Evolutionary conservation across 2,113 vertebrate genomes (phyloP).

Genomic region (Butastur rufipennis): DNA sequence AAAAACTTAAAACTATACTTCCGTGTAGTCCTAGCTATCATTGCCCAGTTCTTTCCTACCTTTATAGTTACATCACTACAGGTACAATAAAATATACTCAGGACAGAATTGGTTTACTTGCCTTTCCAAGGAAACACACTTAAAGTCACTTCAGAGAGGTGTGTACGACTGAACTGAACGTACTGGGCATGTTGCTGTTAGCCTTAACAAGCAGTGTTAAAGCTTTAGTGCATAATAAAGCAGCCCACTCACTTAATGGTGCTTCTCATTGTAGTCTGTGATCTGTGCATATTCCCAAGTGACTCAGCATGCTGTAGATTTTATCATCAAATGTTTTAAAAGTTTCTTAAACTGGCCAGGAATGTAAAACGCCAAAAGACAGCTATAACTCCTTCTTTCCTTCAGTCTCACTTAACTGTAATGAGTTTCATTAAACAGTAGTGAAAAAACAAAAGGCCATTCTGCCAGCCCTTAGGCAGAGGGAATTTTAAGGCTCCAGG

Average conservation of each 20-base stretch:
- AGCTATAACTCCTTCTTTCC: neutral
- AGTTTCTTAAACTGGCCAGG: neutral
- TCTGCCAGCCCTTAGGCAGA: neutral
- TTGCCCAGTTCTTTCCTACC: neutral
- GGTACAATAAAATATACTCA: neutral
- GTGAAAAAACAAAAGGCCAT: neutral
- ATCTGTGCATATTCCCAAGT: neutral
- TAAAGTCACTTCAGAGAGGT: neutral
- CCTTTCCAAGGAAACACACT: neutral
- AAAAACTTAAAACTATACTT: neutral
- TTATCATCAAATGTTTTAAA: neutral
- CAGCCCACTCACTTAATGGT: neutral
- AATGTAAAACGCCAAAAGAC: neutral
- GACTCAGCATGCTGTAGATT: neutral
- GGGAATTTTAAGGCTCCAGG: neutral
- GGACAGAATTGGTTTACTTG: neutral
- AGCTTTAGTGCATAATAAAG: neutral
- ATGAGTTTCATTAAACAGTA: neutral
- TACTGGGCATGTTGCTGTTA: neutral
- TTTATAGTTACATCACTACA: neutral
- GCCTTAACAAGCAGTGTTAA: neutral
- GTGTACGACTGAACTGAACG: neutral
- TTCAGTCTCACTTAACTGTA: neutral
- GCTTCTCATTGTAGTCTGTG: neutral
- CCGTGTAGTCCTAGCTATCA: too few species aligned